These are phyloP conservation scores for western clawed frog (Xenopus tropicalis) DNA, from an alignment of 2,113 vertebrate species.

Conservation along the genomic window UCB_Xtro_10.0 CM004447.2:128688501-128689000, in stretches of 20 bases:
- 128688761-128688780: slow-evolving; percentile 70
- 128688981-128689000: not conserved
- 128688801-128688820: slow-evolving; percentile 54
- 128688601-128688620: slow-evolving; percentile 82
- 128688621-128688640: slow-evolving; percentile 69
- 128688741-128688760: slow-evolving; percentile 94
- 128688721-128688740: slow-evolving; percentile 91
- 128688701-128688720: slow-evolving; percentile 61
- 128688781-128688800: slow-evolving; percentile 62
- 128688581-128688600: slow-evolving; percentile 95
- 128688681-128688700: slow-evolving; percentile 51
- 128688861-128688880: slow-evolving; percentile 63
- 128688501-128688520: slow-evolving; percentile 13
- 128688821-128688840: slow-evolving; percentile 44
- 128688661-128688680: slow-evolving; percentile 48
- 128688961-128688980: slow-evolving; percentile 50
- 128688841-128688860: slow-evolving; percentile 50
- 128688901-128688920: slow-evolving; percentile 88
- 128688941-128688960: slow-evolving; percentile 72
- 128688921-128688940: slow-evolving; percentile 83
- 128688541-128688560: slow-evolving; percentile 78
- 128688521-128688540: slow-evolving; percentile 8
- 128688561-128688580: slow-evolving; percentile 88
- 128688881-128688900: slow-evolving; percentile 85
- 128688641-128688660: slow-evolving; percentile 65